Percentiles rank a stretch among this genome's conserved stretches.
Evolutionary conservation across 1,140 invertebrate species (phyloP).

Genomic region (Elysia chlorotica): DNA sequence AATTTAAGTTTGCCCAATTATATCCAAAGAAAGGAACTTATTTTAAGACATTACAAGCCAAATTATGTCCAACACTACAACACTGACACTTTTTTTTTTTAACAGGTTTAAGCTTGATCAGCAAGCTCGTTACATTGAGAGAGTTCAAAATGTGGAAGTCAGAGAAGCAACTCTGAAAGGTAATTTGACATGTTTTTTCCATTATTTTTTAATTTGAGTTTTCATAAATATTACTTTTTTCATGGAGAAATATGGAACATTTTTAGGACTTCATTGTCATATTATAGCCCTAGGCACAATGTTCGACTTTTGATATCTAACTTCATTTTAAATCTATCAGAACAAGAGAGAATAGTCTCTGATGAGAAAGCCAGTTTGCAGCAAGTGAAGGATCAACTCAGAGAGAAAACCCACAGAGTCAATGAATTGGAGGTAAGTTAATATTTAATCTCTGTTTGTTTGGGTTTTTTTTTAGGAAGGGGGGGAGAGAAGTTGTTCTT

Average conservation of each 20-base stretch:
- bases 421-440: slow-evolving; percentile 51
- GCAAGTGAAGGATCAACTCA: slow-evolving; percentile 43
- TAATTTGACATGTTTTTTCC: slow-evolving; percentile 17
- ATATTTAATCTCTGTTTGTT: too few relatives aligned
- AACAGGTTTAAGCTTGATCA: slow-evolving; percentile 55
- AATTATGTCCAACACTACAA: too few relatives aligned
- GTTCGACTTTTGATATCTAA: background rate
- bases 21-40: too few relatives aligned
- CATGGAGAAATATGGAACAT: too few relatives aligned
- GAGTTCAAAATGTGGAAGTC: slow-evolving; percentile 52
- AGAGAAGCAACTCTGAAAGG: slow-evolving; percentile 53
- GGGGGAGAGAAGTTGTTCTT: too few relatives aligned
- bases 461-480: too few relatives aligned
- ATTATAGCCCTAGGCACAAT: too few relatives aligned
- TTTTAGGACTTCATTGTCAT: too few relatives aligned
- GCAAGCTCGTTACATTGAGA: slow-evolving; percentile 51
- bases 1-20: too few relatives aligned
- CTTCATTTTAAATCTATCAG: slow-evolving; percentile 27
- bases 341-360: slow-evolving; percentile 42
- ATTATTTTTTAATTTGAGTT: background rate
- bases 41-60: too few relatives aligned
- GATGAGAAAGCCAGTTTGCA: slow-evolving; percentile 49
- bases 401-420: slow-evolving; percentile 51
- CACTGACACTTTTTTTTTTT: slow-evolving; percentile 15
- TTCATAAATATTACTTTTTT: background rate